A percentile compares a stretch with the other conserved stretches of the same genome.
phyloP scores from a whole-genome alignment of 1,140 invertebrate genomes.

The Diprion similis region DNA sequence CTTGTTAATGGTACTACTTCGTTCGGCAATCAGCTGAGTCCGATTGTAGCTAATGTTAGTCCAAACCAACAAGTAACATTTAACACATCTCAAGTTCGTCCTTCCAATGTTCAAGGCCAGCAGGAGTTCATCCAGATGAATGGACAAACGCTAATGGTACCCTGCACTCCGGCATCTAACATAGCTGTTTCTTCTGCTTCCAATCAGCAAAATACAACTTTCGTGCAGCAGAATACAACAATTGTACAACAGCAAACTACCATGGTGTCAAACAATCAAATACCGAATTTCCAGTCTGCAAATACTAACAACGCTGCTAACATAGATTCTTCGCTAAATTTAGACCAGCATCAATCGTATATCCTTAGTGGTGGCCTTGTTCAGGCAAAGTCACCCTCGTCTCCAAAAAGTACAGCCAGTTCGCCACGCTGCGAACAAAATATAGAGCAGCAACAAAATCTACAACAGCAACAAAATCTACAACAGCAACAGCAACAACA shows the following conservation, averaged over 20 bases:
- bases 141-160: constrained; percentile 79
- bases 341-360: constrained; percentile 61
- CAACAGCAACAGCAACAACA: constrained; percentile 49
- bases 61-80: constrained; percentile 74
- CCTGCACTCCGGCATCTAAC: constrained; percentile 71
- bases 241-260: constrained; percentile 73
- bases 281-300: constrained; percentile 54
- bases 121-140: constrained; percentile 77
- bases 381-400: constrained; percentile 49
- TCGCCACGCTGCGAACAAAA: constrained; percentile 49
- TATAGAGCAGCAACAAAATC: constrained; percentile 39
- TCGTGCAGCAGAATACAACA: constrained; percentile 75
- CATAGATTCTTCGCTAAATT: constrained; percentile 60
- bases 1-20: constrained; percentile 74
- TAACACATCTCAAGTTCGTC: constrained; percentile 67
- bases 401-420: constrained; percentile 50
- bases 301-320: constrained; percentile 36
- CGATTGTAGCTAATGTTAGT: constrained; percentile 76
- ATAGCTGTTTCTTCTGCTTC: constrained; percentile 66
- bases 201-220: constrained; percentile 75
- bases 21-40: constrained; percentile 78
- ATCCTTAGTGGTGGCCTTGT: constrained; percentile 54
- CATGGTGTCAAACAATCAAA: constrained; percentile 77
- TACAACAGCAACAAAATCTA: constrained; percentile 53
- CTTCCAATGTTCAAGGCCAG: constrained; percentile 61